These are phyloP conservation scores for Myrmecophaga tridactyla DNA, from an alignment of 2,113 vertebrate genomes.

Conservation along the genomic window DNA sequence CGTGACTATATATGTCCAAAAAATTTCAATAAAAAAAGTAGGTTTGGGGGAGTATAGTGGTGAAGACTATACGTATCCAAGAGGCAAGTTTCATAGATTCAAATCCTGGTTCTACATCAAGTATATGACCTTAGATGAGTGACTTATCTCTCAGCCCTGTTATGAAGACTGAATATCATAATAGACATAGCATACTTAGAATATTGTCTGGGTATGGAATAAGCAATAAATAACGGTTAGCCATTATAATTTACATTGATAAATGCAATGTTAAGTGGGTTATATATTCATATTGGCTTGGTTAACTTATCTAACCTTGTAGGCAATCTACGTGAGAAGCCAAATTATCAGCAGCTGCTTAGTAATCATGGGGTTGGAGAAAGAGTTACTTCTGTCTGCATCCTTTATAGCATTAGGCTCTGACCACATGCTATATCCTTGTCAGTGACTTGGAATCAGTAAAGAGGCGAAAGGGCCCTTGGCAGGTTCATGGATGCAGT, in stretches of 20 bases:
- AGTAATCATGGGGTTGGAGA: neutral
- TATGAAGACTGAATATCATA: neutral
- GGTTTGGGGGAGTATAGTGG: neutral
- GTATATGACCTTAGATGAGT: neutral
- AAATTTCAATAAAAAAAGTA: no score
- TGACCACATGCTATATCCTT: neutral
- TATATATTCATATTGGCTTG: constrained; percentile 40
- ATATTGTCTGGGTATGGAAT: neutral
- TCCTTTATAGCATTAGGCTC: neutral
- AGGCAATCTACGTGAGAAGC: neutral
- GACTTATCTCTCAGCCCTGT: neutral
- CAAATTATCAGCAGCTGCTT: constrained; percentile 19
- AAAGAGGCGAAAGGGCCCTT: neutral
- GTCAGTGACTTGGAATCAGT: neutral
- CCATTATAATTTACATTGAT: neutral
- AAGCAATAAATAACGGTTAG: constrained; percentile 29
- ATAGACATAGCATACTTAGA: neutral
- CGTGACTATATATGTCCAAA: no score
- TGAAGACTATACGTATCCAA: neutral
- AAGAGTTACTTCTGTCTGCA: neutral
- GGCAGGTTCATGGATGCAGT: neutral
- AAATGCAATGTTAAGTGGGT: neutral
- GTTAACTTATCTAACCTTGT: constrained; percentile 24
- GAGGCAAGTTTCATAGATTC: neutral
- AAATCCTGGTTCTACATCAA: neutral